Evolutionary conservation across 2,797 vertebrate species (phyloP).

Genomic region (Staurois parvus): DNA sequence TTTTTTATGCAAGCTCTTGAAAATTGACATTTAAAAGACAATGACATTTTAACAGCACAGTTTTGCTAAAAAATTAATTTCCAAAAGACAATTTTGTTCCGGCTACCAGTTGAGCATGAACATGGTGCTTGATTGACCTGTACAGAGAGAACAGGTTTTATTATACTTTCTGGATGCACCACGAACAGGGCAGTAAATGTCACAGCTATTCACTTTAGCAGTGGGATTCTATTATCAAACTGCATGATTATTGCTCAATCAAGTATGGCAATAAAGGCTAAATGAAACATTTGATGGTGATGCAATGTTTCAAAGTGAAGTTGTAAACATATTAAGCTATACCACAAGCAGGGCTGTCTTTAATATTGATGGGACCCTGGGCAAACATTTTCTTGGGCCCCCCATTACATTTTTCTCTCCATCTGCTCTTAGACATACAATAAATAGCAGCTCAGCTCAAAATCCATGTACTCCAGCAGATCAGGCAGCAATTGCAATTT

Average conservation of each 20-base stretch:
- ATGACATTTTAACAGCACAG: slow-evolving; percentile 3
- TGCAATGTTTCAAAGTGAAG: not conserved
- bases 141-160: not conserved
- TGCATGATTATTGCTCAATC: not conserved
- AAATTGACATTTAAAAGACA: slow-evolving; percentile 13
- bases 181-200: not conserved
- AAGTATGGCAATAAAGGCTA: not conserved
- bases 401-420: too few relatives aligned
- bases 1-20: not conserved
- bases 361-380: too few relatives aligned
- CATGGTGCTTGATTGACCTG: slow-evolving; percentile 2
- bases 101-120: not conserved
- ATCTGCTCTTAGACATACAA: too few relatives aligned
- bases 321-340: not conserved
- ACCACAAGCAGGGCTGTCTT: too few relatives aligned
- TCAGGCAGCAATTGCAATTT: too few relatives aligned
- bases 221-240: not conserved
- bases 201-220: slow-evolving; percentile 7
- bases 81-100: slow-evolving; percentile 3
- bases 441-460: too few relatives aligned
- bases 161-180: not conserved
- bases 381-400: too few relatives aligned
- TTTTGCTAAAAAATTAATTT: slow-evolving; percentile 1
- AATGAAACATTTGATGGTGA: not conserved
- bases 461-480: too few relatives aligned